These are phyloP conservation scores for Drosophila virilis DNA, from an alignment of 1,140 invertebrate species.

Conservation along the genomic window DNA sequence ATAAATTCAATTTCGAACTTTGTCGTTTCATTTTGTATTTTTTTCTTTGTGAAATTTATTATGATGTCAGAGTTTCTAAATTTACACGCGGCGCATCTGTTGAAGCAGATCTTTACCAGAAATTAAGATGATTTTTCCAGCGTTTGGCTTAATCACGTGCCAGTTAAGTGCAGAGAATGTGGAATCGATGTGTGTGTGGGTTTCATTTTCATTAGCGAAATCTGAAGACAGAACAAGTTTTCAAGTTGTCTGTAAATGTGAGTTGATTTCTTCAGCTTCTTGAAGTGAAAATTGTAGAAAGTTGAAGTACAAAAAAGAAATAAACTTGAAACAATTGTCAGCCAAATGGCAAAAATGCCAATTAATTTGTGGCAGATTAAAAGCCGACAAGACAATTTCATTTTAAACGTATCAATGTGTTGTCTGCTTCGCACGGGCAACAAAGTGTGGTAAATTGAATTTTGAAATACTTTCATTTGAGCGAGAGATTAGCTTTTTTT, in stretches of 20 bases:
- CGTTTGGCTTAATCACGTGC: conserved; percentile 44
- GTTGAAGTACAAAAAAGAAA: conserved; percentile 44
- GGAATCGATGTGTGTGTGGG: conserved; percentile 30
- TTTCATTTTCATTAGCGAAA: conserved; percentile 65
- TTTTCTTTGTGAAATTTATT: conserved; percentile 44
- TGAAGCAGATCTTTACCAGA: background rate
- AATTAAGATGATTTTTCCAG: conserved; percentile 32
- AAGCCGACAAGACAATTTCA: conserved; percentile 35
- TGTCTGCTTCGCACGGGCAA: background rate
- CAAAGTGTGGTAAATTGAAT: background rate
- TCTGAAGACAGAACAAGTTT: conserved; percentile 58
- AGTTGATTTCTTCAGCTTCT: conserved; percentile 47
- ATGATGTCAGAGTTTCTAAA: conserved; percentile 59
- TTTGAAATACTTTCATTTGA: conserved; percentile 24
- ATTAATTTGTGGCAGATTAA: conserved; percentile 62
- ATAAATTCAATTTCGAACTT: conserved; percentile 60
- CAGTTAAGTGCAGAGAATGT: conserved; percentile 24
- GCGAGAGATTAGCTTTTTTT: background rate
- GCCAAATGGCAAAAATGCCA: conserved; percentile 54
- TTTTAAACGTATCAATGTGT: background rate
- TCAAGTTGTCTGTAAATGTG: background rate
- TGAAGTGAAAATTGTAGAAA: conserved; percentile 62
- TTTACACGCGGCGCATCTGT: conserved; percentile 32
- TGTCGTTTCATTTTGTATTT: conserved; percentile 18
- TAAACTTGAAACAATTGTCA: conserved; percentile 56